Conservation (phyloP, 2,888 invertebrate species). For the Phengaris alcon region DNA sequence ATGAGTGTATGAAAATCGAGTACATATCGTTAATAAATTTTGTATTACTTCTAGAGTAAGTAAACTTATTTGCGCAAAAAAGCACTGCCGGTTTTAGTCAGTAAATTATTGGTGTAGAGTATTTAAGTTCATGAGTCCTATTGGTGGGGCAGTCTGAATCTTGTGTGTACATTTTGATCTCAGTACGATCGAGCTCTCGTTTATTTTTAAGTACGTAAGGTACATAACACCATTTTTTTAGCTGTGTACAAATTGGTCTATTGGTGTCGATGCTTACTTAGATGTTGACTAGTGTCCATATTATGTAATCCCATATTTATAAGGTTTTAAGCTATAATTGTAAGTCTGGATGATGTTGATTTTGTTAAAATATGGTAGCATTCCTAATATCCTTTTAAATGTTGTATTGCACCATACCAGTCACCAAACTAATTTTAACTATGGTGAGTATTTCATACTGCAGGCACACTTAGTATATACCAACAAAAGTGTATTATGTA, state of each 20-base stretch:
- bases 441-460: too few species aligned
- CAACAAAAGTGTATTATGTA: too few species aligned
- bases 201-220: slow-evolving; percentile 66
- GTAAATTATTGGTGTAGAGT: slow-evolving; percentile 51
- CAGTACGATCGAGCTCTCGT: slow-evolving; percentile 75
- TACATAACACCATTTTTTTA: slow-evolving; percentile 78
- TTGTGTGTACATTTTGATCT: slow-evolving; percentile 77
- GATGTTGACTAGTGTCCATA: slow-evolving; percentile 31
- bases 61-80: slow-evolving; percentile 62
- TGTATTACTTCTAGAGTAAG: slow-evolving; percentile 55
- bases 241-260: slow-evolving; percentile 71
- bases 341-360: too few species aligned
- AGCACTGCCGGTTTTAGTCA: slow-evolving; percentile 72
- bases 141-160: slow-evolving; percentile 52
- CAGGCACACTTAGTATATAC: too few species aligned
- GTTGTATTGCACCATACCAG: too few species aligned
- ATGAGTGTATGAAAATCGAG: slow-evolving; percentile 46
- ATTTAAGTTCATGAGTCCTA: slow-evolving; percentile 47
- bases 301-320: slow-evolving; percentile 28
- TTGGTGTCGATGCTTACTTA: slow-evolving; percentile 58
- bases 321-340: not conserved
- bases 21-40: slow-evolving; percentile 62
- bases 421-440: not conserved
- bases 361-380: too few species aligned
- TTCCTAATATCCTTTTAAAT: not conserved